Conservation (phyloP, 1,140 invertebrate species). For the Ips nitidus region DNA sequence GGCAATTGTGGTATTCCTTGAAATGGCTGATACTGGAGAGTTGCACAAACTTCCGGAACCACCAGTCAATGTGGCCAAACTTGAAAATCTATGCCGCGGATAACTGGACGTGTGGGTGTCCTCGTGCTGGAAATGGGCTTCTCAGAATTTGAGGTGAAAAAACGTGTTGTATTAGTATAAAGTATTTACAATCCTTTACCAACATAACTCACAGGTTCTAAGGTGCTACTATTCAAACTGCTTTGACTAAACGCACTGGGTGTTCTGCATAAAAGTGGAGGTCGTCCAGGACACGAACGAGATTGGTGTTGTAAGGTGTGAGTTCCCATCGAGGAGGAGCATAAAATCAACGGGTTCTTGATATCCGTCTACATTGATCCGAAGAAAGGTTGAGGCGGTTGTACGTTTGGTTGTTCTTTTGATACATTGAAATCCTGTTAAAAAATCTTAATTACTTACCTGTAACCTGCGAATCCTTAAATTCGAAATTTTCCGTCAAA, state of each 20-base stretch:
- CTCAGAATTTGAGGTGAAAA: constrained; percentile 72
- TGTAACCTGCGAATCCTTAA: no score
- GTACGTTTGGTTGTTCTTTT: constrained; percentile 63
- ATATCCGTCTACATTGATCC: constrained; percentile 51
- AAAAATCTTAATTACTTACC: no score
- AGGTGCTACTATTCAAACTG: constrained; percentile 71
- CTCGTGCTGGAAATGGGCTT: constrained; percentile 49
- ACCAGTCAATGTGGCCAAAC: constrained; percentile 60
- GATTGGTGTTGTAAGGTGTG: constrained; percentile 56
- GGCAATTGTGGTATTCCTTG: constrained; percentile 46
- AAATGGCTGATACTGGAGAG: constrained; percentile 55
- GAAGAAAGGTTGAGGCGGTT: constrained; percentile 52
- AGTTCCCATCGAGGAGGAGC: constrained; percentile 47
- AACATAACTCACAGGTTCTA: constrained; percentile 59
- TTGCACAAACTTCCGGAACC: constrained; percentile 55
- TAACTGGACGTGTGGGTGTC: constrained; percentile 55
- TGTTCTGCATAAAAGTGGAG: constrained; percentile 61
- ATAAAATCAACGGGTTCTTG: constrained; percentile 54
- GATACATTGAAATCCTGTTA: constrained; percentile 66
- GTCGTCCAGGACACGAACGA: constrained; percentile 55
- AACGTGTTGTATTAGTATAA: constrained; percentile 63
- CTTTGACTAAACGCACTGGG: constrained; percentile 78
- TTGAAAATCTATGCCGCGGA: constrained; percentile 52
- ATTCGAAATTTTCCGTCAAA: not conserved
- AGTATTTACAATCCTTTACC: not conserved